phyloP scores from a whole-genome alignment of 1,140 invertebrate species.

The Hypothenemus hampei region DNA sequence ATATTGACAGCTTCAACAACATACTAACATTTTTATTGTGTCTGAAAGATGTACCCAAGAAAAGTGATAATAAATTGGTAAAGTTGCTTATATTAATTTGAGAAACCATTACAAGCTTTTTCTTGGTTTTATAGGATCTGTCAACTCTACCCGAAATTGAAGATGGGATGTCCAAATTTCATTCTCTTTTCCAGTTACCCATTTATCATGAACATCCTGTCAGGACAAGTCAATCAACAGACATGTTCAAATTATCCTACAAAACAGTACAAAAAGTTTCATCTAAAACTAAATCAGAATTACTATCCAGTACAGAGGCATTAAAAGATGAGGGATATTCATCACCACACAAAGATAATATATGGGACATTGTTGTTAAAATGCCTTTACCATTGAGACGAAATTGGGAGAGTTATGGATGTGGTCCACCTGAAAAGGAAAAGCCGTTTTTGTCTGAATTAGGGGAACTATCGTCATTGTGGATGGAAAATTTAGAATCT shows the following conservation, averaged over 20 bases:
- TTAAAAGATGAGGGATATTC: conserved; percentile 28
- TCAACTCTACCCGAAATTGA: conserved; percentile 27
- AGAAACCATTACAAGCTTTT: not conserved
- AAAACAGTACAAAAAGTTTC: not conserved
- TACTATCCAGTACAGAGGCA: not conserved
- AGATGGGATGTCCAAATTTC: conserved; percentile 16
- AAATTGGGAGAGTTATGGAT: conserved; percentile 40
- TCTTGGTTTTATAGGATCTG: conserved; percentile 23
- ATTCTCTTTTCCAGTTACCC: conserved; percentile 14
- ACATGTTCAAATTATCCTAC: conserved; percentile 10
- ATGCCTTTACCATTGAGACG: conserved; percentile 26
- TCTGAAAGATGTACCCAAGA: conserved; percentile 31
- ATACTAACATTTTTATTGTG: conserved; percentile 35
- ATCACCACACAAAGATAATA: conserved; percentile 31
- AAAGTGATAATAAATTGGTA: conserved; percentile 29
- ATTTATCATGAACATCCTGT: not conserved
- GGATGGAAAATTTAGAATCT: conserved; percentile 38
- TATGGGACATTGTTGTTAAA: conserved; percentile 38
- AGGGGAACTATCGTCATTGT: conserved; percentile 31
- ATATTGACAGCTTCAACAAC: conserved; percentile 22
- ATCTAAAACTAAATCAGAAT: conserved; percentile 3
- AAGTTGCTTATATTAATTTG: not conserved
- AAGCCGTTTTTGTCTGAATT: conserved; percentile 38
- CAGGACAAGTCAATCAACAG: not conserved
- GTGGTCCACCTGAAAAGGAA: conserved; percentile 34